Evolutionary conservation across 2,888 invertebrate species (phyloP), one percentile per base, ranked within the genome.

Genomic region (Caradrina clavipalpis): DNA sequence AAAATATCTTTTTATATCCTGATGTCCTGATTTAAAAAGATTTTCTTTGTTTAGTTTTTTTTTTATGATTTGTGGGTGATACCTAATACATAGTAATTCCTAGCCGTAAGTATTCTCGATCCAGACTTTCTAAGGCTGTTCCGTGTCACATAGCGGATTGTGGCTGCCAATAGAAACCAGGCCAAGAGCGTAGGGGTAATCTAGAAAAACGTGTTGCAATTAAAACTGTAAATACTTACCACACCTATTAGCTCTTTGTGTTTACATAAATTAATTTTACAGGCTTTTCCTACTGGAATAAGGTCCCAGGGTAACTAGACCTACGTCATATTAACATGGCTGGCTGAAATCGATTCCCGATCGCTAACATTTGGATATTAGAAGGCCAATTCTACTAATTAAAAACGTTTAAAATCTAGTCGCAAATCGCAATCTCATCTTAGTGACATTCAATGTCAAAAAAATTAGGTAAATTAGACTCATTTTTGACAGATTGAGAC

Each of bases 81-180:
- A 15, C 5, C 2, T 45, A 31, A 31, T 31, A 45, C 15, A 17
- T 45, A 17, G 11, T 55, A 11, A 59, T 22, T 42, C 19, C 5
- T 31, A 17, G 5, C 11, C 4, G 19, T 59, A 1, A 31, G 39
- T 39, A 69, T 57, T 50, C 21, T 13, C 53, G 58, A 31, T 69
- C 61, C 70, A 69, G 68, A 55, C 63, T 72, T 60, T 65, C 19
- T 15, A n/a, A 56, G 69, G 50, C 51, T 64, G 55, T 73, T 62
- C 70, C 58, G 76, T 82, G 63, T 80, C 80, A 72, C 53, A 51
- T 81, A 81, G 60, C 82, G 71, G 82, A 73, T 76, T 71, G 54
- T 69, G 51, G 50, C 64, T 69, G 63, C 67, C 65, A 63, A 76
- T 53, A 50, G 73, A 65, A 76, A 77, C 59, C 73, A 66, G 74